Base-by-base conservation (phyloP, 1,140 invertebrate genomes). In the Mya arenaria region DNA sequence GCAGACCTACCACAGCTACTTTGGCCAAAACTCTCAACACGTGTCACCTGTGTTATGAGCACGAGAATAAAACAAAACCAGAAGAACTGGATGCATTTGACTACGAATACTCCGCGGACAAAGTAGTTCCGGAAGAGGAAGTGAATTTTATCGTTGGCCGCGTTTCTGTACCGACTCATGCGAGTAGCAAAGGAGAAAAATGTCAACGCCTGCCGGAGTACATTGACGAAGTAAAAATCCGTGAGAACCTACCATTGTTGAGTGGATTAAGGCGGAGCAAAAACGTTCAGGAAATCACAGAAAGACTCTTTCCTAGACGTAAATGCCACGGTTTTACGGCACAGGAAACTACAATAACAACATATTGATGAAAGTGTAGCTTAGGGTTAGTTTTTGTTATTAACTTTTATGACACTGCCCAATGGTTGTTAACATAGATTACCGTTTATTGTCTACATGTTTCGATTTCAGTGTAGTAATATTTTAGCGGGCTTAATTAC, bases 11-110 rank as follows among this genome's bases (percentile, higher is more conserved):
- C 30, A 87, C 86, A 10, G 86, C 86, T 55, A 86, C 84, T 4
- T 73, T 83, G 32, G 86, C 86, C 0, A 87, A 87, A 62, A 78
- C 63, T n/a, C 8, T 86, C 10, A 81, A 78, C 37, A 58, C 80
- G 39, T 87, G 86, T 68, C 86, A 87, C 74, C 58, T 87, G 41
- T 87, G 86, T 52, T 87, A 84, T 66, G 86, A 87, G 37, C 86
- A 87, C 56, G 79, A 83, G 58, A 84, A 82, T 41, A 87, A 87
- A 83, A 69, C 63, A 28, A 19, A 78, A 32, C 52, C 80, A 4
- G 72, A 75, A 28, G 82, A 78, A 37, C 77, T 74, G 0, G 83
- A 84, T 39, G 84, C 66, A 6, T 87, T 87, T 69, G 84, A 87
- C 82, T 86, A 83, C 44, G 84, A 86, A 28, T 87, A 87, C 34